phyloP scores from a whole-genome alignment of 2,113 vertebrate species.

The Aleadryas rufinucha region DNA sequence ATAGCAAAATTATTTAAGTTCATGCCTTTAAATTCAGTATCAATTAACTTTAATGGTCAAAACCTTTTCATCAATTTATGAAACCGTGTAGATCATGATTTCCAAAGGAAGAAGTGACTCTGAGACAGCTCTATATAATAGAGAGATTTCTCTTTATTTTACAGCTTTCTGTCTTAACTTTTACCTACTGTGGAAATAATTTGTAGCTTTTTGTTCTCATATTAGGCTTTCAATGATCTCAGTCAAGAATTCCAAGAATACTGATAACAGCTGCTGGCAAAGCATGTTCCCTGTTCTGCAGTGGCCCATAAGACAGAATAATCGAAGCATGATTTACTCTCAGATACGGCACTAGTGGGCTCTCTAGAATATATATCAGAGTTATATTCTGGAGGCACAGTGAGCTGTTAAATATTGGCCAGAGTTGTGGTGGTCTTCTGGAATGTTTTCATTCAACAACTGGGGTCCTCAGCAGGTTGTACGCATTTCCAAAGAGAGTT shows the following conservation, averaged over 20 bases:
- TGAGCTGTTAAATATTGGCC: not conserved
- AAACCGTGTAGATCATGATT: constrained; percentile 68
- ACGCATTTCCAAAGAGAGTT: not conserved
- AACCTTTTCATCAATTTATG: constrained; percentile 63
- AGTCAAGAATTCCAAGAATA: constrained; percentile 20
- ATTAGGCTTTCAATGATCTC: constrained; percentile 30
- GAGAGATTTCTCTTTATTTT: constrained; percentile 62
- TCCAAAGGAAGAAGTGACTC: constrained; percentile 65
- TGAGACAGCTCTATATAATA: constrained; percentile 67
- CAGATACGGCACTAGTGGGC: not conserved
- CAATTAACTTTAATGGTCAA: constrained; percentile 74
- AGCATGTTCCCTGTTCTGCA: constrained; percentile 4
- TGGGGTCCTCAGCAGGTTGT: not conserved
- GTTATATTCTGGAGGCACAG: not conserved
- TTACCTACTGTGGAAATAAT: constrained; percentile 63
- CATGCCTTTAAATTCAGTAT: constrained; percentile 65
- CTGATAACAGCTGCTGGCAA: constrained; percentile 25
- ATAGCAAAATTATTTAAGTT: constrained; percentile 64
- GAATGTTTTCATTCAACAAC: not conserved
- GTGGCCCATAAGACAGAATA: not conserved
- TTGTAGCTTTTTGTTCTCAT: constrained; percentile 60
- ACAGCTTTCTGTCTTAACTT: constrained; percentile 51
- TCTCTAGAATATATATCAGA: not conserved
- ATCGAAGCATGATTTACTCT: not conserved
- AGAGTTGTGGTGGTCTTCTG: not conserved